Evolutionary conservation across 2,113 vertebrate species (phyloP).

Genomic region (Apistogramma diplotaenia): DNA sequence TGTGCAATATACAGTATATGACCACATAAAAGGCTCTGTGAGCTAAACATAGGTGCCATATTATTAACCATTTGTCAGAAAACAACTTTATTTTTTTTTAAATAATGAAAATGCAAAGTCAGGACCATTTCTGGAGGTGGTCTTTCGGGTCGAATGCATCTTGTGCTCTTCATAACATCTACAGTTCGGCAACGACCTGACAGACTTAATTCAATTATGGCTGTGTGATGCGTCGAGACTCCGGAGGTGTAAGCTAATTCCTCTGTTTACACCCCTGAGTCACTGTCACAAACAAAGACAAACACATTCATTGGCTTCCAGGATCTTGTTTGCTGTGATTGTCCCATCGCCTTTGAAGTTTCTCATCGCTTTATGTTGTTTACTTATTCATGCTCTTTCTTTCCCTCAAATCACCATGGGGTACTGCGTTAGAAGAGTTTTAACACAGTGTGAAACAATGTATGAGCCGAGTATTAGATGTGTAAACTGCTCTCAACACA

Average conservation of each 20-base stretch:
- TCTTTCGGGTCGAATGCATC: neutral
- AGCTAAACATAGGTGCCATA: neutral
- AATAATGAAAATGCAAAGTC: neutral
- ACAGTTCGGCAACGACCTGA: constrained; percentile 49
- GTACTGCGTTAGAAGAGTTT: constrained; percentile 68
- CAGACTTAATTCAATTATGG: constrained; percentile 74
- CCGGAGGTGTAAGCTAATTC: constrained; percentile 76
- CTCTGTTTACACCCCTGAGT: constrained; percentile 76
- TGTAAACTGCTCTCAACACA: constrained; percentile 47
- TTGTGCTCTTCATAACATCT: constrained; percentile 4
- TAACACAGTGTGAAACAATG: constrained; percentile 68
- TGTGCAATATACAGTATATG: constrained; percentile 1
- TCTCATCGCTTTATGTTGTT: constrained; percentile 74
- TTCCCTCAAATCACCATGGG: constrained; percentile 68
- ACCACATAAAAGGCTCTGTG: neutral
- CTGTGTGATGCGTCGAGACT: constrained; percentile 62
- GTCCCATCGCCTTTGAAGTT: constrained; percentile 76
- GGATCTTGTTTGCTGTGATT: constrained; percentile 70
- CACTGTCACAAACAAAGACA: constrained; percentile 73
- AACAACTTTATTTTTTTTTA: neutral
- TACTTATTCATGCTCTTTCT: constrained; percentile 75
- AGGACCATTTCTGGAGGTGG: neutral
- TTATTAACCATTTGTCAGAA: neutral
- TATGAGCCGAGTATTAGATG: constrained; percentile 56
- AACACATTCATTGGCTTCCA: constrained; percentile 70